phyloP scores from a whole-genome alignment of 2,888 invertebrate genomes.

The Heliconius hortense region DNA sequence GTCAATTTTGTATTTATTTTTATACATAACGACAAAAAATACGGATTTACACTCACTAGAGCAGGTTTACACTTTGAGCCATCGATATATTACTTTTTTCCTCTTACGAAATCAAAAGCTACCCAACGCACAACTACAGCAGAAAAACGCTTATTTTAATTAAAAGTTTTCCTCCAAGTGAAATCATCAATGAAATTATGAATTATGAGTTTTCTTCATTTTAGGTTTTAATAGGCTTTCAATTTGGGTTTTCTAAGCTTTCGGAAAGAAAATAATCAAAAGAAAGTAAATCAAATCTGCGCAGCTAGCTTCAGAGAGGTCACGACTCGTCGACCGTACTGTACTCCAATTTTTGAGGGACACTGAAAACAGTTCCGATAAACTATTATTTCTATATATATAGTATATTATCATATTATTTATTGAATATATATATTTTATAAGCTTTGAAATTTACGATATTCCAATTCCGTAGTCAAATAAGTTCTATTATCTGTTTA shows the following conservation, averaged over 20 bases:
- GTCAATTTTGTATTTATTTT: too few species aligned
- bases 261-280: neutral
- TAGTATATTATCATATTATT: neutral
- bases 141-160: neutral
- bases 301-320: neutral
- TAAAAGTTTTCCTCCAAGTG: neutral
- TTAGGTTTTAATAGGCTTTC: too few species aligned
- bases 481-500: slow-evolving; percentile 24
- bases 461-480: slow-evolving; percentile 19
- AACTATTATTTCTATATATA: neutral
- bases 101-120: too few species aligned
- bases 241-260: neutral
- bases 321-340: neutral
- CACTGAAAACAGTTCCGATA: neutral
- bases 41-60: too few species aligned
- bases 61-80: too few species aligned
- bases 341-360: neutral
- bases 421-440: neutral
- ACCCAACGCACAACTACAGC: too few species aligned
- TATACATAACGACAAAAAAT: too few species aligned
- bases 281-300: neutral
- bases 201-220: neutral
- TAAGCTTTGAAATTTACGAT: neutral
- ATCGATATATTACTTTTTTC: too few species aligned
- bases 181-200: too few species aligned